Evolutionary conservation across 2,888 invertebrate species (phyloP).

Genomic region (Erebia palarica): DNA sequence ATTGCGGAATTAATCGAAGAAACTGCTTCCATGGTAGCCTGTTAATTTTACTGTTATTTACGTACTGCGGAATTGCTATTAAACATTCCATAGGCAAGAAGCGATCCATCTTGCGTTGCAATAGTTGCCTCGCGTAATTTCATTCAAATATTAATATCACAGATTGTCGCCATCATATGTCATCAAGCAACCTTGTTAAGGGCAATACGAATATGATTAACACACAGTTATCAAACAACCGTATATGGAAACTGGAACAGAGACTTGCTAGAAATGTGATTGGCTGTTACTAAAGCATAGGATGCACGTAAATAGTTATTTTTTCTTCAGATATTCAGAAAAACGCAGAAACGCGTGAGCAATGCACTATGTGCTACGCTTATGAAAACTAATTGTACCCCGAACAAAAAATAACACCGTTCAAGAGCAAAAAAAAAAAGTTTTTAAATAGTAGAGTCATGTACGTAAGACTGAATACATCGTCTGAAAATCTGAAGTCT

Average conservation of each 20-base stretch:
- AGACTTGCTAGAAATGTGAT: slow-evolving; percentile 14
- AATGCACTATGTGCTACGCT: not conserved
- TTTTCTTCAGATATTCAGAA: not conserved
- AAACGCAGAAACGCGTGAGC: not conserved
- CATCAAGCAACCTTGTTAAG: slow-evolving; percentile 17
- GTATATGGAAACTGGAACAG: slow-evolving; percentile 27
- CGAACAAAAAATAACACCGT: not conserved
- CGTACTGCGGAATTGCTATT: slow-evolving; percentile 10
- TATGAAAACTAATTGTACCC: not conserved
- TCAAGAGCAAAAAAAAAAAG: not conserved
- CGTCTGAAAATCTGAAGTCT: not conserved
- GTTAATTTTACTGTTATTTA: not conserved
- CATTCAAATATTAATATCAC: slow-evolving; percentile 9
- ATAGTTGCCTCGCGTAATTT: not conserved
- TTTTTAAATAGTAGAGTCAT: not conserved
- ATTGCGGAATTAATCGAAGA: not conserved
- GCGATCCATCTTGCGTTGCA: not conserved
- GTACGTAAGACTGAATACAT: not conserved
- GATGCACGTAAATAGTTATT: not conserved
- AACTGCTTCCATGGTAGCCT: not conserved
- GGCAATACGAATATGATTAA: slow-evolving; percentile 20
- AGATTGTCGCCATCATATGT: slow-evolving; percentile 14
- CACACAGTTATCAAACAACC: slow-evolving; percentile 35
- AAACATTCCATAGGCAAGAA: not conserved
- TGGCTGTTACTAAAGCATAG: slow-evolving; percentile 14